These are phyloP conservation scores for Calycopis cecrops DNA, from an alignment of 1,140 invertebrate genomes.

Conservation along the genomic window DNA sequence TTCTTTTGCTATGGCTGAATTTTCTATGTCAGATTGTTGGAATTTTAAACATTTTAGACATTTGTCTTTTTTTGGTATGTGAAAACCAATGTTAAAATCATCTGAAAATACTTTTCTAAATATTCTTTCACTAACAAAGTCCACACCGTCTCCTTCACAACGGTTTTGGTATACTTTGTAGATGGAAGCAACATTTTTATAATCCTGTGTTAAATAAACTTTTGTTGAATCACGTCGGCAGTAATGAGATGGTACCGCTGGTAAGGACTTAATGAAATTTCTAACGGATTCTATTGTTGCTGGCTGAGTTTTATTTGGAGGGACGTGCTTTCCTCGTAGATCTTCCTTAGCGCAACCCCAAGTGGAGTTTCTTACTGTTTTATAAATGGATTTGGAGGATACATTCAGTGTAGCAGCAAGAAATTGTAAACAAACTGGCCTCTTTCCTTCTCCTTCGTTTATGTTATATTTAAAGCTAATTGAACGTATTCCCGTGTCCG, in stretches of 20 bases:
- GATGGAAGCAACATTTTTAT: slow-evolving; percentile 27
- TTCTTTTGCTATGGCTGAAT: slow-evolving; percentile 11
- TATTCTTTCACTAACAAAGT: slow-evolving; percentile 27
- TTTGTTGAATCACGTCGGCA: slow-evolving; percentile 23
- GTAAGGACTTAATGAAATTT: slow-evolving; percentile 29
- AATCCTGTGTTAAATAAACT: slow-evolving; percentile 28
- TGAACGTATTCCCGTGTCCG: slow-evolving; percentile 9
- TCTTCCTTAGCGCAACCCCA: slow-evolving; percentile 23
- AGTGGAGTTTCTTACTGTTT: slow-evolving; percentile 14
- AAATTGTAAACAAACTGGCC: slow-evolving; percentile 29
- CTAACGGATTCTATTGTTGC: slow-evolving; percentile 15
- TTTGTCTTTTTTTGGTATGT: slow-evolving; percentile 40
- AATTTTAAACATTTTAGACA: slow-evolving; percentile 20
- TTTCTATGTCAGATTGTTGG: slow-evolving; percentile 4
- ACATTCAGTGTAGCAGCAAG: slow-evolving; percentile 26
- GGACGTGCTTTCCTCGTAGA: slow-evolving; percentile 26
- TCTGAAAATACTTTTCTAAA: slow-evolving; percentile 32
- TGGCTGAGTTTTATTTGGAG: slow-evolving; percentile 29
- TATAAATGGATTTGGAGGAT: slow-evolving; percentile 24
- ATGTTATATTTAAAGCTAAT: slow-evolving; percentile 22
- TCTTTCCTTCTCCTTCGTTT: slow-evolving; percentile 24
- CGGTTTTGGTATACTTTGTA: slow-evolving; percentile 26
- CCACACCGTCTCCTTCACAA: slow-evolving; percentile 15
- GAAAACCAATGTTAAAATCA: slow-evolving; percentile 37
- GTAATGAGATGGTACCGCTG: slow-evolving; percentile 33